phyloP scores from a whole-genome alignment of 2,797 vertebrate genomes.

The Odontamblyopus rebecca region DNA sequence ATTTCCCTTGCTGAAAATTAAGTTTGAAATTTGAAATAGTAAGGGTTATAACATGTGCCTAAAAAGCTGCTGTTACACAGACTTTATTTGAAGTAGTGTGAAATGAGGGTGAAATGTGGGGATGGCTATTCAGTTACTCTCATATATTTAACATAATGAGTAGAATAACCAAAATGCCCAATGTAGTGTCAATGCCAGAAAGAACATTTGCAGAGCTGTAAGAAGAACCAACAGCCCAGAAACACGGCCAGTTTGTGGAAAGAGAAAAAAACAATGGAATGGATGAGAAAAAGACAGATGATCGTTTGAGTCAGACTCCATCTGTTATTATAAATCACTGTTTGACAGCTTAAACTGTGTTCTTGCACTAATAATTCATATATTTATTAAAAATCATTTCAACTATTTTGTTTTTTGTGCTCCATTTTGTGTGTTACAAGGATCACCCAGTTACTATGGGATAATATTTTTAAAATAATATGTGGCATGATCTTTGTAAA shows the following conservation, averaged over 20 bases:
- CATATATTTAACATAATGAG: background rate
- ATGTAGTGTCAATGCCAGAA: conserved; percentile 25
- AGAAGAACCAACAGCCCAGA: conserved; percentile 21
- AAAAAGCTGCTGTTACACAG: background rate
- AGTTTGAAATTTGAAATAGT: no score
- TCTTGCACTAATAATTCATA: background rate
- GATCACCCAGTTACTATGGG: no score
- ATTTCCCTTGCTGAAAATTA: no score
- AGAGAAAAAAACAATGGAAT: conserved; percentile 23
- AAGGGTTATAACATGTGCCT: no score
- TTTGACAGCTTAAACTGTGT: conserved; percentile 50
- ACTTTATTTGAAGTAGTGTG: background rate
- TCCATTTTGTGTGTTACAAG: background rate
- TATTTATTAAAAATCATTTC: background rate
- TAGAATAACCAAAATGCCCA: conserved; percentile 9
- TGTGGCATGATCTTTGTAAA: no score
- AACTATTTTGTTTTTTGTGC: background rate
- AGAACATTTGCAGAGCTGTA: conserved; percentile 29
- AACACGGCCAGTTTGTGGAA: conserved; percentile 41
- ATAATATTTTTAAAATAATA: no score
- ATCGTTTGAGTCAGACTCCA: conserved; percentile 49
- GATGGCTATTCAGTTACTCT: background rate
- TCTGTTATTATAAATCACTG: conserved; percentile 68
- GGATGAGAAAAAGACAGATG: conserved; percentile 30
- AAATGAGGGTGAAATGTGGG: background rate